phyloP scores from a whole-genome alignment of 1,140 invertebrate genomes.

The Diabrotica undecimpunctata region DNA sequence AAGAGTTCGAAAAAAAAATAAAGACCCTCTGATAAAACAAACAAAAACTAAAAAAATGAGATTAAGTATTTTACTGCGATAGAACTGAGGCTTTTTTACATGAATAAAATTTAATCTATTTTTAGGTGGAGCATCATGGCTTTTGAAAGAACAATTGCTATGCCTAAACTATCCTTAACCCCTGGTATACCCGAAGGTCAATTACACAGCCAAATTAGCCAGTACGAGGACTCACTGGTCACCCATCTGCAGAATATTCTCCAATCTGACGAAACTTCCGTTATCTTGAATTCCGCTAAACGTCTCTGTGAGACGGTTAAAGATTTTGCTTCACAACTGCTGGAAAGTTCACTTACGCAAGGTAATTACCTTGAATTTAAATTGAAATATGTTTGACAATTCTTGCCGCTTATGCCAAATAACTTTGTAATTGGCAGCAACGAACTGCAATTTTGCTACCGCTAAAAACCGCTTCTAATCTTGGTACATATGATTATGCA shows the following conservation, averaged over 20 bases:
- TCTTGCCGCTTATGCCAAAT: too few species aligned
- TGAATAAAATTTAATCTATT: background rate
- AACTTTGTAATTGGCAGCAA: too few species aligned
- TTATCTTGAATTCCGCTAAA: conserved; percentile 74
- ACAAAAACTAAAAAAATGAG: too few species aligned
- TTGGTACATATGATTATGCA: too few species aligned
- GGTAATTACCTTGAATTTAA: conserved; percentile 25
- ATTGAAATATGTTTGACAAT: background rate
- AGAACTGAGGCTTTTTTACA: too few species aligned
- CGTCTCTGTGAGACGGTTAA: conserved; percentile 79
- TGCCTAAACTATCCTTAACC: conserved; percentile 57
- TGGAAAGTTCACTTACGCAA: conserved; percentile 54
- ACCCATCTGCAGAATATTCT: conserved; percentile 83
- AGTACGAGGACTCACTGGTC: conserved; percentile 78
- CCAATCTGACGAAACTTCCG: conserved; percentile 75
- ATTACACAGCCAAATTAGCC: conserved; percentile 52
- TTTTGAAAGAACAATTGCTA: conserved; percentile 71
- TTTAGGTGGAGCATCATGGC: conserved; percentile 69
- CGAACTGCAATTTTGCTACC: too few species aligned
- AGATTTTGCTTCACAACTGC: conserved; percentile 66
- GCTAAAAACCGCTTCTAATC: too few species aligned
- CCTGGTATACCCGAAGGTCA: conserved; percentile 50
- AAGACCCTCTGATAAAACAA: too few species aligned
- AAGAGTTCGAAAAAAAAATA: too few species aligned
- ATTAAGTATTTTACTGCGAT: too few species aligned